Conservation (phyloP, 2,113 vertebrate genomes). For the Mixornis gularis region DNA sequence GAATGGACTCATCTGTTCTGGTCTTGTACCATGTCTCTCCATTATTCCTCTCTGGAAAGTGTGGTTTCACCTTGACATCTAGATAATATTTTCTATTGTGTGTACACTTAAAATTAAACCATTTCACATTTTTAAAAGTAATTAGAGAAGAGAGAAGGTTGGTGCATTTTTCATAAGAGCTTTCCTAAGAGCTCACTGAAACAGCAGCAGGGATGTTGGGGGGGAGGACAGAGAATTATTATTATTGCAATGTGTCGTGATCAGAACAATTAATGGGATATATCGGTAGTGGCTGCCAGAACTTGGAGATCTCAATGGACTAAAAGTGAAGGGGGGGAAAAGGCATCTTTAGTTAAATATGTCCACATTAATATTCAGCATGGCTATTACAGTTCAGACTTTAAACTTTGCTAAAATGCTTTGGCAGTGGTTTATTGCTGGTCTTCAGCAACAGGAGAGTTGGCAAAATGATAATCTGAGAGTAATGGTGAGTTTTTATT, state of each 20-base stretch:
- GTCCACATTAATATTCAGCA: background rate
- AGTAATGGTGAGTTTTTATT: background rate
- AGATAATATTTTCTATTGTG: background rate
- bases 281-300: background rate
- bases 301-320: background rate
- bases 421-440: background rate
- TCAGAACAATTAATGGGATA: background rate
- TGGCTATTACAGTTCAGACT: background rate
- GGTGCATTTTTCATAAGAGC: background rate
- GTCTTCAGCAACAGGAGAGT: background rate
- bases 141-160: background rate
- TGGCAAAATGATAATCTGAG: background rate
- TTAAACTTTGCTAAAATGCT: background rate
- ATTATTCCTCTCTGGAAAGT: background rate
- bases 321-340: background rate
- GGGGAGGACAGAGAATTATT: background rate
- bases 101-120: background rate
- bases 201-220: rapidly evolving
- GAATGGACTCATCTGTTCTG: background rate
- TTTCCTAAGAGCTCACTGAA: background rate
- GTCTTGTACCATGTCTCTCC: background rate
- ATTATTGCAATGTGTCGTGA: background rate
- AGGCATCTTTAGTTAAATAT: background rate
- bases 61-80: background rate
- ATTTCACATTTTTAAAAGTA: background rate